These are phyloP conservation scores for Holothuria glaberrima DNA, from an alignment of 35 echinoderm and acorn worm species.

Conservation along the genomic window DNA sequence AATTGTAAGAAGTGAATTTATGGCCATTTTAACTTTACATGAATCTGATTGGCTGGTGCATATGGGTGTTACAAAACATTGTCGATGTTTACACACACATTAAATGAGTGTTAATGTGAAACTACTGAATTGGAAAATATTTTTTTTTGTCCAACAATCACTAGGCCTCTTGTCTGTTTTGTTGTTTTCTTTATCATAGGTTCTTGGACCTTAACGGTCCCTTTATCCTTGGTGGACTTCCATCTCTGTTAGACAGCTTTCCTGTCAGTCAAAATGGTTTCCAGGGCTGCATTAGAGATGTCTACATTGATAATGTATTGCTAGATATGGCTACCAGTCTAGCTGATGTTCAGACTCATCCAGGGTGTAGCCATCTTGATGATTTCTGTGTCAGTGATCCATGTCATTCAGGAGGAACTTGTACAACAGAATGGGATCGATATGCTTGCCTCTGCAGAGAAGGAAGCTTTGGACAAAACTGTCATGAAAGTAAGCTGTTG, in stretches of 20 bases:
- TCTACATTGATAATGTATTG: slow-evolving; percentile 86
- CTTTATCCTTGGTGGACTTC: slow-evolving; percentile 87
- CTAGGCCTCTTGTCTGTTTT: neutral
- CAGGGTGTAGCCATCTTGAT: slow-evolving; percentile 70
- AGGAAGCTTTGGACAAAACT: slow-evolving; percentile 76
- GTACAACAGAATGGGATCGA: slow-evolving; percentile 78
- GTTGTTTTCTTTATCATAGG: slow-evolving; percentile 41
- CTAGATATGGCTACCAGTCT: slow-evolving; percentile 84
- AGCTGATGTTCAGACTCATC: slow-evolving; percentile 69
- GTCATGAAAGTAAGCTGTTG: slow-evolving; percentile 80
- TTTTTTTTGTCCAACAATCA: no score
- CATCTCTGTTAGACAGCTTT: slow-evolving; percentile 80
- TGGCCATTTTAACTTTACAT: no score
- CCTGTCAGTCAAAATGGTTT: slow-evolving; percentile 85
- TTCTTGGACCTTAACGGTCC: slow-evolving; percentile 87
- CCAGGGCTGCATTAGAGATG: slow-evolving; percentile 83
- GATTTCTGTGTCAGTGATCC: slow-evolving; percentile 79
- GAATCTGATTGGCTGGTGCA: no score
- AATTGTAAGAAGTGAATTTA: no score
- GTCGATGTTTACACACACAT: no score
- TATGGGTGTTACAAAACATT: no score
- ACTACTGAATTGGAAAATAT: no score
- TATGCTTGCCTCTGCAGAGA: slow-evolving; percentile 75
- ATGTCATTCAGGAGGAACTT: slow-evolving; percentile 73
- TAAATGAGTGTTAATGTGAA: no score